Evolutionary conservation across 2,888 invertebrate species (phyloP).

Genomic region (Caenorhabditis angaria): DNA sequence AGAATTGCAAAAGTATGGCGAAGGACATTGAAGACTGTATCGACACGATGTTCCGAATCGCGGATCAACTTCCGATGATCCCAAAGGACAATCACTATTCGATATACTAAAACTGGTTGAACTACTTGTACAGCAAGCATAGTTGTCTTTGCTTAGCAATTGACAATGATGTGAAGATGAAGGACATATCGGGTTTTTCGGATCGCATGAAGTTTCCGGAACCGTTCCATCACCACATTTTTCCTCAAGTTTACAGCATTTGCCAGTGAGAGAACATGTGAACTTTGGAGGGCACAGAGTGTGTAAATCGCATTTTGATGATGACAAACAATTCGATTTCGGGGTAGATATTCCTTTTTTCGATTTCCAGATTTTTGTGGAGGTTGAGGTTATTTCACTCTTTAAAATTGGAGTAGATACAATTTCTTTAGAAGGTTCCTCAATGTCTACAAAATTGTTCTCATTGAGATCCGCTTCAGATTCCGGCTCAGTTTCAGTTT

Average conservation of each 20-base stretch:
- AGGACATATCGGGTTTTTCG: slow-evolving; percentile 46
- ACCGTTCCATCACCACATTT: slow-evolving; percentile 56
- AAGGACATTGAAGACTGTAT: slow-evolving; percentile 60
- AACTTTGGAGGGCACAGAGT: slow-evolving; percentile 56
- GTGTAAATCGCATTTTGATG: slow-evolving; percentile 39
- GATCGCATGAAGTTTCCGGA: slow-evolving; percentile 51
- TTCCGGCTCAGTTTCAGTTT: neutral
- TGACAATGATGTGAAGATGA: slow-evolving; percentile 52
- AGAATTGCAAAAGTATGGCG: slow-evolving; percentile 60
- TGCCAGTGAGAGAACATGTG: slow-evolving; percentile 52
- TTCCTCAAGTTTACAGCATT: slow-evolving; percentile 51
- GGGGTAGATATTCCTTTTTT: slow-evolving; percentile 20
- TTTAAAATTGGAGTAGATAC: slow-evolving; percentile 1
- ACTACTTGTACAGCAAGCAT: slow-evolving; percentile 27
- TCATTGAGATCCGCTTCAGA: neutral
- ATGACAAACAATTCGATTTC: slow-evolving; percentile 38
- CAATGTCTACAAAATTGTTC: neutral
- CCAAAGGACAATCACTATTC: slow-evolving; percentile 38
- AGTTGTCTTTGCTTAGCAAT: slow-evolving; percentile 19
- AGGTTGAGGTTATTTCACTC: slow-evolving; percentile 17
- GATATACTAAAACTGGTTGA: neutral
- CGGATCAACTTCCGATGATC: slow-evolving; percentile 48
- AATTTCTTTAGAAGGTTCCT: slow-evolving; percentile 13
- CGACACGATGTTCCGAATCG: slow-evolving; percentile 53
- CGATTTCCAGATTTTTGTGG: slow-evolving; percentile 30